Percentiles rank a stretch among this genome's conserved stretches.
These are phyloP conservation scores for Todus mexicanus DNA, from an alignment of 2,797 vertebrate species.

Conservation along the genomic window DNA sequence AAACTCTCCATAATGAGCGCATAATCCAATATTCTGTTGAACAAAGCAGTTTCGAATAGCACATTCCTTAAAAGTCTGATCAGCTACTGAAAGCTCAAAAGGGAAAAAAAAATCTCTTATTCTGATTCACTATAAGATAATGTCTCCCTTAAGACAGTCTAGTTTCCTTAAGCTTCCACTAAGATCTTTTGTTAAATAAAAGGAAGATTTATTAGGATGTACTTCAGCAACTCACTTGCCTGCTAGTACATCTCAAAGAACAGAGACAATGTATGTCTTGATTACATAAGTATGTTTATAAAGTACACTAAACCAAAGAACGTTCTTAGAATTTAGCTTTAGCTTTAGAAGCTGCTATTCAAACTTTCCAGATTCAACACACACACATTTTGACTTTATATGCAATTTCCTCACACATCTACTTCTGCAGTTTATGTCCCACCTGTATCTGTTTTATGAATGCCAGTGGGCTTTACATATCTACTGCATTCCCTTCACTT, in stretches of 20 bases:
- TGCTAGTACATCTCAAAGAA: neutral
- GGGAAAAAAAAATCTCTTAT: neutral
- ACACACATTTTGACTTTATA: neutral
- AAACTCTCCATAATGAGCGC: neutral
- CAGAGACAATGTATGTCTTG: neutral
- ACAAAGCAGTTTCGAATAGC: neutral
- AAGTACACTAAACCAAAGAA: neutral
- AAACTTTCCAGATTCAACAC: neutral
- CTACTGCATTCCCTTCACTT: neutral
- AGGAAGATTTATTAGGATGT: neutral
- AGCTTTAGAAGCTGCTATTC: neutral
- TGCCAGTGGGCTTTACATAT: neutral
- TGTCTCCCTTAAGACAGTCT: neutral
- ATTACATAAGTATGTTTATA: neutral
- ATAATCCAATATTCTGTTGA: neutral
- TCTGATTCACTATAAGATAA: neutral
- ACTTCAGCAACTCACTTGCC: neutral
- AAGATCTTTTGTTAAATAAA: neutral
- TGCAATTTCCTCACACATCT: neutral
- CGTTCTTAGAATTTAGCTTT: neutral
- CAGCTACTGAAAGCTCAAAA: neutral
- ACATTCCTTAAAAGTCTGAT: neutral
- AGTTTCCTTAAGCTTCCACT: neutral
- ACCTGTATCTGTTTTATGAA: neutral
- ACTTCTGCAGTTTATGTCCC: neutral